These are phyloP conservation scores for Cygnus buccinator DNA, from an alignment of 2,113 vertebrate genomes.

Conservation along the genomic window DNA sequence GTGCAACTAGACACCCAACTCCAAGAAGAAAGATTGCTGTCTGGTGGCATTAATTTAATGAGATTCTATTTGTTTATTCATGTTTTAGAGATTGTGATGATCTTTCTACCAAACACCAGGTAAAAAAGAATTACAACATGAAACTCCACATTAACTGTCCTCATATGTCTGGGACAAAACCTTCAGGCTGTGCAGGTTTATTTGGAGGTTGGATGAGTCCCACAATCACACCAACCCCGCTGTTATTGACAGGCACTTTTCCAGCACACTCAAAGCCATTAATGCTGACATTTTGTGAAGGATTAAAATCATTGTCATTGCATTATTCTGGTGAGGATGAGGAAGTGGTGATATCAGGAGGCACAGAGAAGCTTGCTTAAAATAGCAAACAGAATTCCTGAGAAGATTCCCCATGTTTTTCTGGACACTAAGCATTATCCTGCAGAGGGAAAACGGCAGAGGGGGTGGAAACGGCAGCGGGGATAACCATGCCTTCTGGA, in stretches of 20 bases:
- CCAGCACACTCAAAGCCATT: background rate
- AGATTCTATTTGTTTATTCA: background rate
- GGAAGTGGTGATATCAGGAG: background rate
- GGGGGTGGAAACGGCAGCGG: background rate
- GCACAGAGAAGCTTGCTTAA: background rate
- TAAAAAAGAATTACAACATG: background rate
- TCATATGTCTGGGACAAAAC: background rate
- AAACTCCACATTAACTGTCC: background rate
- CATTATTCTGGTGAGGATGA: background rate
- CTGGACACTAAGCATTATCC: background rate
- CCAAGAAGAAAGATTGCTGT: background rate
- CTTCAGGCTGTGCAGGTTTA: background rate
- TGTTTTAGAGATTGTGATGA: accelerated
- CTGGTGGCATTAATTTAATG: background rate
- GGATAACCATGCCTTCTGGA: background rate
- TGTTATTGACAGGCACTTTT: background rate
- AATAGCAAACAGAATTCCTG: background rate
- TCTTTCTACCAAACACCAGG: accelerated
- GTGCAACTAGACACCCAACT: background rate
- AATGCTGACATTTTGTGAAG: background rate
- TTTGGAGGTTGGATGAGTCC: background rate
- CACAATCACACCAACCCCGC: accelerated
- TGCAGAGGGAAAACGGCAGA: accelerated
- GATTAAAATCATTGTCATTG: background rate
- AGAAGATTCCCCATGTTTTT: background rate